Evolutionary conservation across 2,113 vertebrate species (phyloP).

Genomic region (Cromileptes altivelis): DNA sequence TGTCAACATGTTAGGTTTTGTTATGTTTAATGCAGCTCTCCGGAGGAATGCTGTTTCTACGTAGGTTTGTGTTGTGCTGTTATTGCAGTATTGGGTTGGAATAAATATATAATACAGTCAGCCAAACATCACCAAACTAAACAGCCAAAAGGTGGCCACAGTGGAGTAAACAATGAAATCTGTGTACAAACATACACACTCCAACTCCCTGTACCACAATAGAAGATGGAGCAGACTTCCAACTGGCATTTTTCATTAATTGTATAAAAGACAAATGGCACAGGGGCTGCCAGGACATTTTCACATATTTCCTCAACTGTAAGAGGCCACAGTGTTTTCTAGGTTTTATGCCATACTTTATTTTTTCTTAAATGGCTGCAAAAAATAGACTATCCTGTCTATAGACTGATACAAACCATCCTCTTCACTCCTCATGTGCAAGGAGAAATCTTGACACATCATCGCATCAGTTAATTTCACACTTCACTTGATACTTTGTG

Average conservation of each 20-base stretch:
- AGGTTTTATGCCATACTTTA: slow-evolving; percentile 5
- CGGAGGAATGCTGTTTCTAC: slow-evolving; percentile 42
- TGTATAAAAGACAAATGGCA: slow-evolving; percentile 36
- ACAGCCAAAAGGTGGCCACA: slow-evolving; percentile 50
- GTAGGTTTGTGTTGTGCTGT: slow-evolving; percentile 46
- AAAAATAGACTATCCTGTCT: not conserved
- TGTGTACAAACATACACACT: slow-evolving; percentile 36
- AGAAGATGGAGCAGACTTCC: slow-evolving; percentile 38
- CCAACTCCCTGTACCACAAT: slow-evolving; percentile 32
- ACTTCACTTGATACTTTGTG: slow-evolving; percentile 75
- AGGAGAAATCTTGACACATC: slow-evolving; percentile 75
- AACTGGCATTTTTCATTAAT: slow-evolving; percentile 44
- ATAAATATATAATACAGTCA: slow-evolving; percentile 37
- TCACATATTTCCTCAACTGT: slow-evolving; percentile 18
- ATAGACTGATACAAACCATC: slow-evolving; percentile 35
- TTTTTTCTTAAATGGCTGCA: slow-evolving; percentile 27
- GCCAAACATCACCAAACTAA: slow-evolving; percentile 59
- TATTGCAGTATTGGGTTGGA: slow-evolving; percentile 48
- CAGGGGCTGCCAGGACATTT: slow-evolving; percentile 4
- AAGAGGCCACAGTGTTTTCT: slow-evolving; percentile 22
- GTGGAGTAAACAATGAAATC: slow-evolving; percentile 65
- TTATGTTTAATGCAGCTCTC: slow-evolving; percentile 67
- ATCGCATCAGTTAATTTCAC: slow-evolving; percentile 82
- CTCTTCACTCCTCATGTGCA: slow-evolving; percentile 53
- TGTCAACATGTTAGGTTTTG: slow-evolving; percentile 60